These are phyloP conservation scores for Callinectes sapidus DNA, from an alignment of 2,888 invertebrate genomes.

Conservation along the genomic window DNA sequence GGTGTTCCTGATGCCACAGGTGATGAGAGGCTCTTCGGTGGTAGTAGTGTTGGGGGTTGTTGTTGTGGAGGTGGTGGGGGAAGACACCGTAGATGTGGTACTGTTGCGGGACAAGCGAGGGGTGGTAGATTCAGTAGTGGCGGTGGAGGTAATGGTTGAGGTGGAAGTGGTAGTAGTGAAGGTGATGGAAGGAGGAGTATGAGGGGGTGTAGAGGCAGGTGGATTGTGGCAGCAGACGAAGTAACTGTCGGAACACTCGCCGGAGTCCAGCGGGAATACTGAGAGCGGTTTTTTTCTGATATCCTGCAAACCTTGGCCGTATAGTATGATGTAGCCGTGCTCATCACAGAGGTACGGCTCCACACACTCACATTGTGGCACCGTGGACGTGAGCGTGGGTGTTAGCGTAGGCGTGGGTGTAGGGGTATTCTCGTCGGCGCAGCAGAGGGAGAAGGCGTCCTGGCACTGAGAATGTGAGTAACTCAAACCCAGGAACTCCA, in stretches of 20 bases:
- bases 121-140: neutral
- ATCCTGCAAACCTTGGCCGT: constrained; percentile 64
- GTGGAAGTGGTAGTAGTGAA: neutral
- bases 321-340: constrained; percentile 64
- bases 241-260: neutral
- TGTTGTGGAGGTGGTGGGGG: constrained; percentile 20
- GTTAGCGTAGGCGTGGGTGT: neutral
- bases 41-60: constrained; percentile 29
- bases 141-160: neutral
- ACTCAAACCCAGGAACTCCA: constrained; percentile 41
- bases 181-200: neutral
- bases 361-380: constrained; percentile 62
- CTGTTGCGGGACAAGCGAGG: neutral
- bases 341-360: constrained; percentile 55
- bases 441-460: constrained; percentile 58
- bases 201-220: neutral
- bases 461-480: constrained; percentile 54
- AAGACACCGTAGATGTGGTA: neutral
- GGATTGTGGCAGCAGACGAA: constrained; percentile 3
- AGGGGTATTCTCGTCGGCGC: constrained; percentile 42
- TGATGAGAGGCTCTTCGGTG: neutral
- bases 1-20: constrained; percentile 50
- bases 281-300: neutral
- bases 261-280: neutral
- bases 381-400: neutral